These are phyloP conservation scores for Junonia oenone DNA, from an alignment of 2,888 invertebrate genomes.

Conservation along the genomic window DNA sequence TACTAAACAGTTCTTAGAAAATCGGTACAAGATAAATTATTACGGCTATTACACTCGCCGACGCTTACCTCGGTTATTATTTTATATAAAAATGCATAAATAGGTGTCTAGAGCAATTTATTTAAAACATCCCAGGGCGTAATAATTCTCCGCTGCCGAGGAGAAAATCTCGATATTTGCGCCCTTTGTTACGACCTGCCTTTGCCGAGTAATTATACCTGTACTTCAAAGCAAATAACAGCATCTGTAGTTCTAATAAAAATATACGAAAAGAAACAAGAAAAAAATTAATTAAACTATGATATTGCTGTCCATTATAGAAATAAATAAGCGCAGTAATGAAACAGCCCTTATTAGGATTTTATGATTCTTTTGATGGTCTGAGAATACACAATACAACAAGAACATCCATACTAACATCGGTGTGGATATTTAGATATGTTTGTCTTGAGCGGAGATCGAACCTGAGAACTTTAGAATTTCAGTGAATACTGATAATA, in stretches of 20 bases:
- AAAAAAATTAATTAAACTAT: neutral
- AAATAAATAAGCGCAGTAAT: too few relatives aligned
- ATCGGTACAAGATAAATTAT: neutral
- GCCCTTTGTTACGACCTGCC: neutral
- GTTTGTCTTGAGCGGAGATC: too few relatives aligned
- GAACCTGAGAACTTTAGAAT: too few relatives aligned
- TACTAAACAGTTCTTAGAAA: neutral
- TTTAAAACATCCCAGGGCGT: neutral
- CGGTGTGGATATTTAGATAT: too few relatives aligned
- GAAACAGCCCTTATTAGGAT: too few relatives aligned
- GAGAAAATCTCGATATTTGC: constrained; percentile 1
- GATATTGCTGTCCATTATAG: too few relatives aligned
- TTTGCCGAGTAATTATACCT: neutral
- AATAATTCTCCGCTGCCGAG: neutral
- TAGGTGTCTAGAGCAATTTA: constrained; percentile 2
- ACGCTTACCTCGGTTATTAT: neutral
- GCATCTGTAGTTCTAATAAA: neutral
- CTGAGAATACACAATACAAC: too few relatives aligned
- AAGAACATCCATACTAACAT: too few relatives aligned
- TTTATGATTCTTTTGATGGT: too few relatives aligned
- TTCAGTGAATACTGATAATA: too few relatives aligned
- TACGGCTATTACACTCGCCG: neutral
- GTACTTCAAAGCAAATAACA: neutral
- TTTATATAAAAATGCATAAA: constrained; percentile 2
- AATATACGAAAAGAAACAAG: too few relatives aligned